Evolutionary conservation across 2,797 vertebrate species (phyloP), one percentile per base, ranked within the genome.

Genomic region (Neosilurus mollespiculum): DNA sequence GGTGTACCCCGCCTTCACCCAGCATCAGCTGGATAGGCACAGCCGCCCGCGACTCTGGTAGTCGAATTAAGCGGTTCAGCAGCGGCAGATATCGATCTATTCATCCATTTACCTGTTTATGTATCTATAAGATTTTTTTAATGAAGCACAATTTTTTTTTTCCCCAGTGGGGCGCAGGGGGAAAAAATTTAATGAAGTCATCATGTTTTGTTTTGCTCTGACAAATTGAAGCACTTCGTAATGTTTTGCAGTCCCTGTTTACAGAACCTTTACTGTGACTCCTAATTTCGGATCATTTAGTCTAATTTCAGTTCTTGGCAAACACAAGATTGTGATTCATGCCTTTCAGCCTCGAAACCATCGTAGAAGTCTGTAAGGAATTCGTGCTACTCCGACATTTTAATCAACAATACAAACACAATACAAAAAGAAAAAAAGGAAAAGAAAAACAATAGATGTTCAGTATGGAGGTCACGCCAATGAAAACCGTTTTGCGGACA

Each of bases 281-380:
- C 26, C 37, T 82, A 9, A 87, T 86, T 86, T 86, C 7, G 64
- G n/a, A 79, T 81, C n/a, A 82, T 84, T 80, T 72, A 34, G 56
- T 59, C 37, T 59, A 0, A 24, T 79, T 79, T 79, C 75, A 11
- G 30, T 61, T 75, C 69, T 83, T 83, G 79, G 85, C 84, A 81
- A 79, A 53, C n/a, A 18, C 64, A 6, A 69, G 58, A 81, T 67
- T 80, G 76, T 81, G 80, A 84, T 76, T 83, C 72, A 84, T 84
- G 58, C 43, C 24, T 59, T 85, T 30, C 12, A 72, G 59, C 59
- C 72, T 53, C 22, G 14, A 30, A 73, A 54, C 37, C 11, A 26
- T 43, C 11, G 37, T 58, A 26, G 59, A 24, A 56, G 11, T 78
- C 65, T 34, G 58, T 62, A 56, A 64, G 67, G 58, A 64, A 11